phyloP scores from a whole-genome alignment of 2,888 invertebrate genomes.

The Drosophila phalerata region DNA sequence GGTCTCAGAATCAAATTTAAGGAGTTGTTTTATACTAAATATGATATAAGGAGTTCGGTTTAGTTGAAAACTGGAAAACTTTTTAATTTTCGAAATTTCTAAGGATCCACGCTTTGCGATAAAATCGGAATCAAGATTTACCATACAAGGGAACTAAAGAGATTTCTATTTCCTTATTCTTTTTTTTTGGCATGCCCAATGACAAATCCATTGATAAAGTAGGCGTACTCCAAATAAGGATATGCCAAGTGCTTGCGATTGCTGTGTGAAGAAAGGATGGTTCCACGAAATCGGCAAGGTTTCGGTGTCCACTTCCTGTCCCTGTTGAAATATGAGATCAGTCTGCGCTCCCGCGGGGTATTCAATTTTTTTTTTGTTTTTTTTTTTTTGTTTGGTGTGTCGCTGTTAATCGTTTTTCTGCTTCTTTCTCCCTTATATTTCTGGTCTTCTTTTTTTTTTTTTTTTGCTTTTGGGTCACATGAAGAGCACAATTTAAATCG shows the following conservation, averaged over 20 bases:
- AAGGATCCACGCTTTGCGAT: too few species aligned
- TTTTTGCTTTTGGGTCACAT: conserved; percentile 43
- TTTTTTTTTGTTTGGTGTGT: conserved; percentile 19
- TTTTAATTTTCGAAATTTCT: too few species aligned
- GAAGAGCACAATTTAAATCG: conserved; percentile 44
- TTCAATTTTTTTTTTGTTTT: conserved; percentile 49
- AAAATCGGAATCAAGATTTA: background rate
- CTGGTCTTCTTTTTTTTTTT: conserved; percentile 12
- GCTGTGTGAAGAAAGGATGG: conserved; percentile 3
- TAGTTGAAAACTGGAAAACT: too few species aligned
- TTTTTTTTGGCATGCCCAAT: background rate
- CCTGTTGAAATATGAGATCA: conserved; percentile 65
- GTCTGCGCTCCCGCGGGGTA: conserved; percentile 38
- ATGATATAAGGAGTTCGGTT: background rate
- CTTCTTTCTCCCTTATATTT: background rate
- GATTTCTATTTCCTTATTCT: background rate
- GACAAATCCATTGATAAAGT: background rate
- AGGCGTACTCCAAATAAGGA: conserved; percentile 9
- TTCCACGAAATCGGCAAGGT: conserved; percentile 52
- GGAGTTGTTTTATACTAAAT: background rate
- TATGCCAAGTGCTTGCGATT: conserved; percentile 4
- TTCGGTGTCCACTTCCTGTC: conserved; percentile 45
- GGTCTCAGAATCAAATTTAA: background rate
- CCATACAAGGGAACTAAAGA: background rate
- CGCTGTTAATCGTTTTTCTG: conserved; percentile 41